Base-by-base conservation (phyloP, 2,797 vertebrate species). In the Amphiprion clarkii region DNA sequence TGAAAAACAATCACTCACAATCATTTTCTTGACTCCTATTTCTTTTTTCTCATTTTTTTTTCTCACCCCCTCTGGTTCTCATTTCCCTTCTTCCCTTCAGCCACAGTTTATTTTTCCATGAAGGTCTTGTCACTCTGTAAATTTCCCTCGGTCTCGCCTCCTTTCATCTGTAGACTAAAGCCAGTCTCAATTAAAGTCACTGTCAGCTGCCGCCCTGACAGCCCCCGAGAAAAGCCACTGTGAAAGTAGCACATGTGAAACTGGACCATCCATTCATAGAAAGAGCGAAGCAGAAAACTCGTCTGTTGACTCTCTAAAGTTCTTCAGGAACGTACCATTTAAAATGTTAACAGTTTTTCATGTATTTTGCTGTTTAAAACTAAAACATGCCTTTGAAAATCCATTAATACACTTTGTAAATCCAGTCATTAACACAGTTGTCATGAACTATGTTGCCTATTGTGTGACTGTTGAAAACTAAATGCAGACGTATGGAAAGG, bases 151-250 rank as follows among this genome's bases (percentile, higher is more conserved):
- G 2, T n/a, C 36, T 49, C 36, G 25, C 25, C 51, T 58, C 53
- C 76, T 68, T 66, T 78, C 55, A 54, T 71, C 74, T 72, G 46
- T 1, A 31, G 60, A 73, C 67, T 64, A 25, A 57, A 87, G 83
- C 23, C 88, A 79, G 55, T 63, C 55, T 73, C 16, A 4, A 60
- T 85, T 76, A 81, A n/a, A 70, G 66, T 87, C 76, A 79, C 58
- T 77, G 83, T 86, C 84, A 74, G 68, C 69, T 36, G 61, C 66
- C 40, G 16, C 67, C 69, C 53, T 36, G 31, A 60, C 68, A 31
- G 64, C 52, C 64, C 31, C 4, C 54, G 62, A 76, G 75, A 52
- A 29, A 49, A 42, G 56, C 25, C 59, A 52, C 31, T 0, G 59
- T 29, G 68, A 67, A 81, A 70, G 29, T 19, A 75, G 74, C 42